phyloP scores from a whole-genome alignment of 2,888 invertebrate genomes.

The Conistra vaccinii region DNA sequence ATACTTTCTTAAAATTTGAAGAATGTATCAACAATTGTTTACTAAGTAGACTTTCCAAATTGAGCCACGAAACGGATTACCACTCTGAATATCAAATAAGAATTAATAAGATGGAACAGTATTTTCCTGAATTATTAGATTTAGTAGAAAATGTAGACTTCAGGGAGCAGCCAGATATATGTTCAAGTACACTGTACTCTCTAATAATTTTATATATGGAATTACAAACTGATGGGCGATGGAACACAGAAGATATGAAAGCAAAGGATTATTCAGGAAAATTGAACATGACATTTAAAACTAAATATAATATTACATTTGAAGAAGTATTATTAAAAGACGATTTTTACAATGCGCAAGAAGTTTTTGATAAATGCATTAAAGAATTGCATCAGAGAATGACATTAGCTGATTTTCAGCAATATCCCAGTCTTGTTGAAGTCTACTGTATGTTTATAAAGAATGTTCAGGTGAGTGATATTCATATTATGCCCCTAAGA shows the following conservation, averaged over 20 bases:
- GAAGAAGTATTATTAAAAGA: conserved; percentile 70
- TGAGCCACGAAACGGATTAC: conserved; percentile 75
- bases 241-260: conserved; percentile 74
- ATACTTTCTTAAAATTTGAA: conserved; percentile 60
- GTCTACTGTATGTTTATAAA: conserved; percentile 77
- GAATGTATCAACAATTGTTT: conserved; percentile 73
- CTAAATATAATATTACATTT: conserved; percentile 71
- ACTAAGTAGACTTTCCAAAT: conserved; percentile 77
- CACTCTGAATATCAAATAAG: conserved; percentile 78
- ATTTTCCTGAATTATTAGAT: conserved; percentile 72
- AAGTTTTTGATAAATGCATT: conserved; percentile 80
- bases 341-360: conserved; percentile 74
- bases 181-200: conserved; percentile 71
- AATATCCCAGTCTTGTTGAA: conserved; percentile 81
- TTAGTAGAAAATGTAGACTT: conserved; percentile 73
- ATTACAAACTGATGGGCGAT: conserved; percentile 73
- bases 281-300: conserved; percentile 75
- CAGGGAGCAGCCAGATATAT: conserved; percentile 60
- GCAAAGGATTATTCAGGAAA: conserved; percentile 71
- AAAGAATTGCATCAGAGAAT: conserved; percentile 79
- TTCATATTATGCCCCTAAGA: too few species aligned
- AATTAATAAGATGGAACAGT: conserved; percentile 71
- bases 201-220: conserved; percentile 80
- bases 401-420: conserved; percentile 78
- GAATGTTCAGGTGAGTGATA: conserved; percentile 74